Percentiles rank a stretch among this genome's conserved stretches.
phyloP scores from a whole-genome alignment of 2,113 vertebrate species.

The Okapia johnstoni region DNA sequence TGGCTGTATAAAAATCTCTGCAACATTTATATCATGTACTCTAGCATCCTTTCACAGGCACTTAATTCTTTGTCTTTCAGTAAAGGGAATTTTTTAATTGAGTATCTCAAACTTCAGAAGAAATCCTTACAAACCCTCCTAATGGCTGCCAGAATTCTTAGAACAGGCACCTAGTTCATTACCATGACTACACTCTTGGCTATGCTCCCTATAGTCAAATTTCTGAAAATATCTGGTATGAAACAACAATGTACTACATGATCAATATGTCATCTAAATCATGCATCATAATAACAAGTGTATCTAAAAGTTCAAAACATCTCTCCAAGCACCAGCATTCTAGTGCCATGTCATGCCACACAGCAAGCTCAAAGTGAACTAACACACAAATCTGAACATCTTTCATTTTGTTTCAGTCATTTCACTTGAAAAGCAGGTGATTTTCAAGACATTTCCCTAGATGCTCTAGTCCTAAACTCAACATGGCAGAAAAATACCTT shows the following conservation, averaged over 20 bases:
- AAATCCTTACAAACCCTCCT: conserved; percentile 17
- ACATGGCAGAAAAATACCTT: not conserved
- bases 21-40: not conserved
- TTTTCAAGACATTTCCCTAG: not conserved
- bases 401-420: not conserved
- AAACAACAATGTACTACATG: conserved; percentile 2
- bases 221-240: not conserved
- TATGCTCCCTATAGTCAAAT: not conserved
- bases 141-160: conserved; percentile 5
- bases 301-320: not conserved
- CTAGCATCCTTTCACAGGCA: not conserved
- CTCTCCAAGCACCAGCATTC: not conserved
- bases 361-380: not conserved
- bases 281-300: not conserved
- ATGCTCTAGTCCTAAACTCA: not conserved
- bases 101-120: conserved; percentile 12
- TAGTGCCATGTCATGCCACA: not conserved
- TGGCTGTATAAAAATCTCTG: not conserved
- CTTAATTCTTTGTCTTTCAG: not conserved
- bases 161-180: not conserved
- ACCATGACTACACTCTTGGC: not conserved
- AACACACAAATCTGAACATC: not conserved
- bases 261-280: not conserved
- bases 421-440: not conserved
- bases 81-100: conserved; percentile 1